These are phyloP conservation scores for Cosmorhoe ocellata DNA, from an alignment of 2,888 invertebrate genomes.

Conservation along the genomic window DNA sequence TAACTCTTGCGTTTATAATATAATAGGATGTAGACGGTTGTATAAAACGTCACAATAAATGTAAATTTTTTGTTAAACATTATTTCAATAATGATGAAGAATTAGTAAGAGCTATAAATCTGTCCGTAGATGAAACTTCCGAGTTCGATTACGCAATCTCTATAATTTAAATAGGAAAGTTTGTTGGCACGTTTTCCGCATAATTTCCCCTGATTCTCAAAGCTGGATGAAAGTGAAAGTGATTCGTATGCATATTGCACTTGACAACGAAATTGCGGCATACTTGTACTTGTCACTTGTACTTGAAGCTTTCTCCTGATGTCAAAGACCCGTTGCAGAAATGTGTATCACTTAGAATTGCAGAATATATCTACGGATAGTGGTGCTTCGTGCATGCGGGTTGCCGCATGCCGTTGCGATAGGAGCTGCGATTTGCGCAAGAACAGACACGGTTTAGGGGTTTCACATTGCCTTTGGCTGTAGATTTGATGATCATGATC, in stretches of 20 bases:
- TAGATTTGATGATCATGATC: no score
- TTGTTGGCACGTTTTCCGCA: constrained; percentile 23
- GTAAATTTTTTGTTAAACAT: no score
- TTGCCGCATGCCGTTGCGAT: constrained; percentile 18
- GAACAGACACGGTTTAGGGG: constrained; percentile 21
- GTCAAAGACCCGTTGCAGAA: constrained; percentile 24
- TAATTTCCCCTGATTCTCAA: constrained; percentile 27
- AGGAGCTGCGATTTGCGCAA: constrained; percentile 21
- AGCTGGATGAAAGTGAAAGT: constrained; percentile 43
- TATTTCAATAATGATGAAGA: no score
- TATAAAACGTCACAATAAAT: not conserved
- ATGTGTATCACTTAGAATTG: constrained; percentile 12
- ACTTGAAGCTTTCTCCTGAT: constrained; percentile 25
- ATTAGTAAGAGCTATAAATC: constrained; percentile 2
- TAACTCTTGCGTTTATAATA: no score
- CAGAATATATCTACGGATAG: constrained; percentile 17
- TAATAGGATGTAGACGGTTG: no score
- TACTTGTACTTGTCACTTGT: constrained; percentile 14
- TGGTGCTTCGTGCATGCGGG: constrained; percentile 24
- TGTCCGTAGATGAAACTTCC: constrained; percentile 11
- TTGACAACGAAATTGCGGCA: constrained; percentile 13
- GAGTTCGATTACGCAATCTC: constrained; percentile 7
- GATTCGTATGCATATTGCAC: constrained; percentile 29
- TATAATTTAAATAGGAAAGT: constrained; percentile 28
- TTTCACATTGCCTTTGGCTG: constrained; percentile 10